Evolutionary conservation across 2,797 vertebrate species (phyloP), one percentile per base, ranked within the genome.

Genomic region (Sebastolobus altivelis): DNA sequence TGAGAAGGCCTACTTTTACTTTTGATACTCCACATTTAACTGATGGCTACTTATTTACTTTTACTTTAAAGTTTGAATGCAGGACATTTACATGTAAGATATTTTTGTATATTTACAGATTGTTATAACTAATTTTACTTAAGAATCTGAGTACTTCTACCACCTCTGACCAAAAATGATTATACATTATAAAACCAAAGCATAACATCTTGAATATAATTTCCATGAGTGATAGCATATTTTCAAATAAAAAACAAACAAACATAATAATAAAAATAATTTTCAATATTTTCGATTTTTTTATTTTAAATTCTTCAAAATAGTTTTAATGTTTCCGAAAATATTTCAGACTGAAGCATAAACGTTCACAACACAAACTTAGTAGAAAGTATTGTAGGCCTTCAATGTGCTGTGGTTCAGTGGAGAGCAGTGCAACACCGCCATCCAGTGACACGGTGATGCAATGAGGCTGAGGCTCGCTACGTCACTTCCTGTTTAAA

Each of bases 401-500:
- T 6, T 37, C 9, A n/a, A 29, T 10, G 37, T 20, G 8, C 7
- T 14, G 27, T 11, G 25, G 25, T 18, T 6, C 6, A 67, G 25
- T 1, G 1, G 8, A 68, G 7, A 62, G 58, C 22, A 56, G 69
- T 20, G 18, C 87, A 75, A 70, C 78, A 71, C 8, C 84, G 77
- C 89, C 94, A 88, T 74, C 94, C 87, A 6, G 87, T 20, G 89
- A 20, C 58, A 0, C 1, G 0, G 1, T 1, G 13, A 6, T 20
- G 40, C 1, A 79, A 33, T 2, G 9, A 68, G 12, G 3, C 3
- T 0, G 1, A 27, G 0, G 2, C 20, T 27, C n/a, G 0, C 3
- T 18, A 54, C 88, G 88, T 91, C 29, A 93, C 75, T 86, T 95
- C 93, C 93, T 35, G 70, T 86, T 70, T 2, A 86, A 95, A 95